phyloP scores from a whole-genome alignment of 2,113 vertebrate genomes.

The Sinocyclocheilus rhinocerous region DNA sequence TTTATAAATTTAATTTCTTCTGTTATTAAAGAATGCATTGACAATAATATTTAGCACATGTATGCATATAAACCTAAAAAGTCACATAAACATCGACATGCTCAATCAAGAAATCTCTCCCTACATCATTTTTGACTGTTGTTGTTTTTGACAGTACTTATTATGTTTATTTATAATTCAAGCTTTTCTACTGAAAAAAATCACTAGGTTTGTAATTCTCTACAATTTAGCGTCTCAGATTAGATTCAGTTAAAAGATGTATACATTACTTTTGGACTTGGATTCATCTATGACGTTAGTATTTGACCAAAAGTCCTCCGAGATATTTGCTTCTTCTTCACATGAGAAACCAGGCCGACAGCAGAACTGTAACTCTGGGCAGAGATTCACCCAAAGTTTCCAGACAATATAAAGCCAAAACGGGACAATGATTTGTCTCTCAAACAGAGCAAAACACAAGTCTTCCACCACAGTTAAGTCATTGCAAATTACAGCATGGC shows the following conservation, averaged over 20 bases:
- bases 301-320: constrained; percentile 61
- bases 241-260: constrained; percentile 59
- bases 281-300: constrained; percentile 54
- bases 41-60: background rate
- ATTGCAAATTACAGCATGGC: constrained; percentile 29
- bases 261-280: constrained; percentile 46
- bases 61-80: background rate
- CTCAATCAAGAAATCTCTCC: constrained; percentile 58
- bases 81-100: constrained; percentile 24
- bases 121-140: constrained; percentile 60
- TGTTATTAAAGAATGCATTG: background rate
- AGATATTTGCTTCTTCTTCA: constrained; percentile 33
- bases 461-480: background rate
- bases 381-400: constrained; percentile 42
- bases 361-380: constrained; percentile 38
- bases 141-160: constrained; percentile 73
- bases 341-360: constrained; percentile 40
- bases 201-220: constrained; percentile 73
- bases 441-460: constrained; percentile 14
- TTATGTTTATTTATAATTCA: constrained; percentile 80
- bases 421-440: constrained; percentile 32
- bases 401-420: constrained; percentile 35
- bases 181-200: constrained; percentile 61
- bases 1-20: too few relatives aligned
- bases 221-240: constrained; percentile 64